A percentile compares a stretch with the other conserved stretches of the same genome.
These are phyloP conservation scores for Coluber constrictor DNA, from an alignment of 2,797 vertebrate genomes.

Conservation along the genomic window DNA sequence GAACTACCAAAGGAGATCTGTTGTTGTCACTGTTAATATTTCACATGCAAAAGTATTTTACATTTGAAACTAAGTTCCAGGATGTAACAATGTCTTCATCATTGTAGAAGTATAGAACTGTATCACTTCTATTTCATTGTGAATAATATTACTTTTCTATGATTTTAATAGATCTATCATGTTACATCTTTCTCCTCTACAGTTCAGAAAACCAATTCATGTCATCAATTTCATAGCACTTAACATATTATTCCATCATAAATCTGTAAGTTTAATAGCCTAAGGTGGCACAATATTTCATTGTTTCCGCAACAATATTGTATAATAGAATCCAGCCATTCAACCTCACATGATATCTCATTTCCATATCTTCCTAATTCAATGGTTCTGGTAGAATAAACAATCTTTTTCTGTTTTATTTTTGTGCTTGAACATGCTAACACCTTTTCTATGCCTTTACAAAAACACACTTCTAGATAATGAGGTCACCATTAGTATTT, in stretches of 20 bases:
- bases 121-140: background rate
- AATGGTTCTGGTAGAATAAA: background rate
- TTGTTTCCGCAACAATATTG: background rate
- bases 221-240: background rate
- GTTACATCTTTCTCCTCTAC: background rate
- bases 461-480: background rate
- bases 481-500: background rate
- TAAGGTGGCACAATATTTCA: background rate
- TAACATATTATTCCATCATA: background rate
- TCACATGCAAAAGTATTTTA: conserved; percentile 49
- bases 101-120: background rate
- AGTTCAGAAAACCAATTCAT: background rate
- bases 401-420: background rate
- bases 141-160: background rate
- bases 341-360: background rate
- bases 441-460: background rate
- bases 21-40: conserved; percentile 41
- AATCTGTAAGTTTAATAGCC: background rate
- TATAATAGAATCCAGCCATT: background rate
- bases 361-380: background rate
- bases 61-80: background rate
- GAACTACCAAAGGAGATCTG: conserved; percentile 52
- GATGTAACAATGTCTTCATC: background rate
- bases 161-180: background rate
- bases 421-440: background rate